Conservation (phyloP, 2,113 vertebrate genomes). For the Theristicus caerulescens region DNA sequence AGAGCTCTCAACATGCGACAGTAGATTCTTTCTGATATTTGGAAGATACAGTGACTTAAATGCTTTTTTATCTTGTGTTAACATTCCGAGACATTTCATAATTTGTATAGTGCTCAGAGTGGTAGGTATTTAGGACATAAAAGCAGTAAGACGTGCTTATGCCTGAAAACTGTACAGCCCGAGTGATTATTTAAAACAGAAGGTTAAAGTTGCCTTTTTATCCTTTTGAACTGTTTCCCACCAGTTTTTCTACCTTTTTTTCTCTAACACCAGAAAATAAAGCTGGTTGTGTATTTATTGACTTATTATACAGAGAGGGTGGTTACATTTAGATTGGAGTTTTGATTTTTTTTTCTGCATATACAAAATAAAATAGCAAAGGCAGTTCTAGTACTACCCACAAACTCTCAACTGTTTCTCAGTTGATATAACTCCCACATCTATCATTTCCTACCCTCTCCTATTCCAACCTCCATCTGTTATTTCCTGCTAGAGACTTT, state of each 20-base stretch:
- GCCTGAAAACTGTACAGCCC: background rate
- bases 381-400: background rate
- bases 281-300: background rate
- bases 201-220: background rate
- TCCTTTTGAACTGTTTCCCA: background rate
- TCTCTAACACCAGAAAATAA: background rate
- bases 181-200: background rate
- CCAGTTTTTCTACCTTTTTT: background rate
- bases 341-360: background rate
- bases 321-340: background rate
- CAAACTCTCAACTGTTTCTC: background rate
- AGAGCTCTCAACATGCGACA: background rate
- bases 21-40: background rate
- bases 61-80: background rate
- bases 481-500: background rate
- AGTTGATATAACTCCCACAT: background rate
- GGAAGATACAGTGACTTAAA: background rate
- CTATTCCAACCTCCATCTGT: background rate
- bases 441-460: background rate
- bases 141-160: background rate
- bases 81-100: background rate
- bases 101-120: background rate
- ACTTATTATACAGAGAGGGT: background rate
- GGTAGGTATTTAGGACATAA: background rate
- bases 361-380: background rate